Conservation (phyloP, 2,797 vertebrate species). For the Mallotus villosus region DNA sequence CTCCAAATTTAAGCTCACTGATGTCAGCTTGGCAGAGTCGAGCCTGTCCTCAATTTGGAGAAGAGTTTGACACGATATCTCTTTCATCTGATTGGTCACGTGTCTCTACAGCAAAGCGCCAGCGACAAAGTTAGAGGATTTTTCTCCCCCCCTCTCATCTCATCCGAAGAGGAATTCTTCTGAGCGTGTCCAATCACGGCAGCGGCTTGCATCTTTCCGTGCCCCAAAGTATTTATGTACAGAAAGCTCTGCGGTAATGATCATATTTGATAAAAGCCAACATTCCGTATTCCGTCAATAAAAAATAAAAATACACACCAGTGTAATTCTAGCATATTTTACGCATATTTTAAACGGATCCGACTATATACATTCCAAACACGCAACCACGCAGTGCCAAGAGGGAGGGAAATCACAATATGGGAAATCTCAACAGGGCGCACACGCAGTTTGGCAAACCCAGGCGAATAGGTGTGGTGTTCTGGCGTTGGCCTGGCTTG, state of each 20-base stretch:
- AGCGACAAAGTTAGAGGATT: conserved; percentile 65
- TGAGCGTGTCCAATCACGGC: conserved; percentile 56
- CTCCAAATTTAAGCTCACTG: conserved; percentile 68
- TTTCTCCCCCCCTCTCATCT: conserved; percentile 22
- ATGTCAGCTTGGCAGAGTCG: conserved; percentile 66
- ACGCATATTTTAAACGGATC: conserved; percentile 68
- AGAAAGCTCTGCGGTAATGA: conserved; percentile 68
- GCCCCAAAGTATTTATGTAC: conserved; percentile 51
- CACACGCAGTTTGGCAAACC: conserved; percentile 10
- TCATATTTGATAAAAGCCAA: conserved; percentile 77
- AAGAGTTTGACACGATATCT: conserved; percentile 67
- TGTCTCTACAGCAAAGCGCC: conserved; percentile 65
- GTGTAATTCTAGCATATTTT: conserved; percentile 48
- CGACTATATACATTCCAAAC: conserved; percentile 66
- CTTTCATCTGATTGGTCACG: conserved; percentile 77
- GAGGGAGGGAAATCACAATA: conserved; percentile 47
- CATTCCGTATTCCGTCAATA: conserved; percentile 53
- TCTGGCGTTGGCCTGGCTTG: conserved; percentile 60
- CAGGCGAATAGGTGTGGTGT: conserved; percentile 60
- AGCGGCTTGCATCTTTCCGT: conserved; percentile 44
- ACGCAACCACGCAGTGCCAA: conserved; percentile 60
- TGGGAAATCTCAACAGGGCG: conserved; percentile 37
- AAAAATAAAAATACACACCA: conserved; percentile 59
- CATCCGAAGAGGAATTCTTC: conserved; percentile 48
- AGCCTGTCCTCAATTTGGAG: conserved; percentile 71